Conservation (phyloP, 2,113 vertebrate species). For the Buteo buteo region DNA sequence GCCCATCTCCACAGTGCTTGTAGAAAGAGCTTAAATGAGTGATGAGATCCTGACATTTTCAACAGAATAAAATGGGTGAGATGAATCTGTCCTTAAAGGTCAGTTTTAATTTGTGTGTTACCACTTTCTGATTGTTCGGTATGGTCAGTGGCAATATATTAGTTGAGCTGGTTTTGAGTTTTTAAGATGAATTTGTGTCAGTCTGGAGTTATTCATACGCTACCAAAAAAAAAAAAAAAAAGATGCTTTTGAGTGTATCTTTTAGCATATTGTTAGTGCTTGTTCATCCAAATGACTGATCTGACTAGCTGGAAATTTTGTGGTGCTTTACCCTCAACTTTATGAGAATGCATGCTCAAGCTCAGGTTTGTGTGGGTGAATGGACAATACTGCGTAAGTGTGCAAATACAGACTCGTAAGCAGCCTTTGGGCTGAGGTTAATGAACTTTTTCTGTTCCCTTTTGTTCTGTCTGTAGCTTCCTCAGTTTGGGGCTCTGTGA, state of each 20-base stretch:
- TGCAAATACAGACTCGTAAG: not conserved
- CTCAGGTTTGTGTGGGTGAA: slow-evolving; percentile 36
- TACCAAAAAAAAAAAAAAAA: not conserved
- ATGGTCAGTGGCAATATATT: not conserved
- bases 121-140: not conserved
- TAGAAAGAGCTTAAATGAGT: not conserved
- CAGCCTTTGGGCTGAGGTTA: not conserved
- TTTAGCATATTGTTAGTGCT: not conserved
- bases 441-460: slow-evolving; percentile 9
- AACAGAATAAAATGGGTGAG: not conserved
- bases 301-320: slow-evolving; percentile 47
- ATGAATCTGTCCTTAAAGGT: not conserved
- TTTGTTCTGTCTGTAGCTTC: slow-evolving; percentile 6
- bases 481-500: not conserved
- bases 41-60: not conserved
- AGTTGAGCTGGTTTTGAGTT: not conserved
- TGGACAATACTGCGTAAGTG: not conserved
- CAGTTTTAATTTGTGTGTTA: not conserved
- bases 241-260: not conserved
- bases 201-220: not conserved
- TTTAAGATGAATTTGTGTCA: slow-evolving; percentile 10
- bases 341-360: not conserved
- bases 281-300: slow-evolving; percentile 38
- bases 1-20: not conserved
- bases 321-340: slow-evolving; percentile 1